Conservation (phyloP, 2,113 vertebrate genomes). For the Uropsilus gracilis region DNA sequence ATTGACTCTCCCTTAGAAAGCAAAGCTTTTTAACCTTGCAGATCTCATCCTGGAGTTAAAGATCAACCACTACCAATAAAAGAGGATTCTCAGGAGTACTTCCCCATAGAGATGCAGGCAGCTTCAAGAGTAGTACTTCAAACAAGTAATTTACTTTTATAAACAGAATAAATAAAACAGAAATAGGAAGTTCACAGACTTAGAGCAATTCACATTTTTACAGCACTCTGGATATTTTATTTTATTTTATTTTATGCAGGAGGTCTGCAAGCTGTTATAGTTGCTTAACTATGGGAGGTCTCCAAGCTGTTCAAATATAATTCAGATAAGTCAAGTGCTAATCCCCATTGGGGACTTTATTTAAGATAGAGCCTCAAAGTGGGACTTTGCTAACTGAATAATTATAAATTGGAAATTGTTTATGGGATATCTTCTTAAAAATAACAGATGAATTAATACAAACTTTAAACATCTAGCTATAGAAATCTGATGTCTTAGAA, state of each 20-base stretch:
- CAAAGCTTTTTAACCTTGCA: conserved; percentile 83
- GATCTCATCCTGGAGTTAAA: conserved; percentile 78
- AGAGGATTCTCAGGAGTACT: conserved; percentile 76
- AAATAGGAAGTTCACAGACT: conserved; percentile 65
- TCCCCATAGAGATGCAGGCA: conserved; percentile 73
- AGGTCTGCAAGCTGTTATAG: conserved; percentile 73
- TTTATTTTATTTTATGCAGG: conserved; percentile 81
- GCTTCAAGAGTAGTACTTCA: conserved; percentile 76
- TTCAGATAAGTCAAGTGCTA: conserved; percentile 58
- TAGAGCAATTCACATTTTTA: conserved; percentile 62
- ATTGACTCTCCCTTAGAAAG: conserved; percentile 82
- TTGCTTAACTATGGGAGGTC: conserved; percentile 61
- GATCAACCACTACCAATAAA: conserved; percentile 80
- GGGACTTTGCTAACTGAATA: neutral
- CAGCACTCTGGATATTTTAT: conserved; percentile 68
- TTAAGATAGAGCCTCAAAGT: conserved; percentile 26
- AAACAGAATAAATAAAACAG: conserved; percentile 82
- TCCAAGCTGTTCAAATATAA: conserved; percentile 64
- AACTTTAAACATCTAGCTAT: no score
- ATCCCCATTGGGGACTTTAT: neutral
- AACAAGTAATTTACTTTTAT: conserved; percentile 84
- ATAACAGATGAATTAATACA: neutral
- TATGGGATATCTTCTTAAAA: neutral
- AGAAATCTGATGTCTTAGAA: no score
- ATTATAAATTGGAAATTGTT: conserved; percentile 12